Percentiles rank a stretch among this genome's conserved stretches.
Evolutionary conservation across 2,113 vertebrate species (phyloP).

Genomic region (Ochotona princeps): DNA sequence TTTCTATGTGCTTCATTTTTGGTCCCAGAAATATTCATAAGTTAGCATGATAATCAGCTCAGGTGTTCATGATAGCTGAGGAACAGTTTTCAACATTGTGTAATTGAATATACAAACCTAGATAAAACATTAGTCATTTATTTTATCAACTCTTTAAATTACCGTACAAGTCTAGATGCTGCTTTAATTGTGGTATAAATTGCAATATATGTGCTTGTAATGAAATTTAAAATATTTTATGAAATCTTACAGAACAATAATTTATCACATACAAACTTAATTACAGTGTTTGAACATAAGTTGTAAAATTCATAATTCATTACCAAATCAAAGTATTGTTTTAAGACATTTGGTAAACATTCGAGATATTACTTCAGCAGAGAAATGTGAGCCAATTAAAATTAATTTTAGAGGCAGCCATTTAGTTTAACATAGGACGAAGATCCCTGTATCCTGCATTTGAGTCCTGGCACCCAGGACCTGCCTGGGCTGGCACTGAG

Average conservation of each 20-base stretch:
- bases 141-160: constrained; percentile 11
- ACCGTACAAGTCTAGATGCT: neutral
- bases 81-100: neutral
- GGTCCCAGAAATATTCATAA: constrained; percentile 6
- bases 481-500: no score
- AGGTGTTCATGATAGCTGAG: neutral
- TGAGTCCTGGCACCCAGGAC: no score
- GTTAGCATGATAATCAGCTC: neutral
- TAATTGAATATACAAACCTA: constrained; percentile 1
- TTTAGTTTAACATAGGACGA: no score
- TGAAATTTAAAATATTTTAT: constrained; percentile 36
- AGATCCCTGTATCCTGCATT: no score
- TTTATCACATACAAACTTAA: neutral
- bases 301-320: constrained; percentile 9
- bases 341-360: constrained; percentile 28
- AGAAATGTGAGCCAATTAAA: neutral
- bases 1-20: neutral
- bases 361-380: constrained; percentile 1
- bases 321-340: constrained; percentile 17
- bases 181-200: neutral
- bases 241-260: constrained; percentile 1
- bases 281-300: neutral
- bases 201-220: neutral
- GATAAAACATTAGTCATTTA: neutral
- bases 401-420: no score